Evolutionary conservation across 2,888 invertebrate genomes (phyloP), one percentile per base, ranked within the genome.

Genomic region (Troides aeacus): DNA sequence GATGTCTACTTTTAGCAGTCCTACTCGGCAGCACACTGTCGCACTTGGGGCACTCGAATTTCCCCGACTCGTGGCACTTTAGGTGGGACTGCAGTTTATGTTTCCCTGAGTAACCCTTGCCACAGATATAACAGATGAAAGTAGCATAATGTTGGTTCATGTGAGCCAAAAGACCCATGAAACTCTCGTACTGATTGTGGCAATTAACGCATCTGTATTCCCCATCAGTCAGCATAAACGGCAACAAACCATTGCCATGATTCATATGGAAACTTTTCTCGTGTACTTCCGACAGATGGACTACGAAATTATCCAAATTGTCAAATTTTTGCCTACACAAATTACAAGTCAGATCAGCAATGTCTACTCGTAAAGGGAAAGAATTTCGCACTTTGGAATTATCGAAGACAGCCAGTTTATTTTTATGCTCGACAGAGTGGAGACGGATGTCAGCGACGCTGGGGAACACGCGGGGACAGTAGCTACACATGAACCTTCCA

Each of bases 61-160:
- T 79, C 0, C 89, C 86, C 2, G 80, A 77, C 59, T 87, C 82
- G 71, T 93, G 93, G 64, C 79, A 77, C 21, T 76, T 79, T 53
- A 85, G 80, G 71, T 93, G 93, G 23, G 89, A 81, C 60, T 85
- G 81, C 46, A 92, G 80, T 60, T 90, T 89, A 8, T 88, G 84
- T n/a, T 82, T 82, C 21, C 84, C 84, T 1, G 90, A 86, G 75
- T 85, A 93, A 4, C 87, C 88, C 75, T 93, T 93, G 0, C 93
- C 93, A 70, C 93, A 93, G 1, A 82, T 81, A 46, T 86, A 79
- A 69, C 93, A 93, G 10, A 93, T 84, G 70, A 81, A 88, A 63
- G 85, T 85, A 72, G 85, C 88, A 65, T 89, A 84, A 78, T 93
- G 91, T 67, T 83, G 80, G 74, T 93, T 93, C 84, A 92, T 92